Percentiles rank a stretch among this genome's conserved stretches.
Evolutionary conservation across 1,140 invertebrate species (phyloP).

Genomic region (Plectrocnemia conspersa): DNA sequence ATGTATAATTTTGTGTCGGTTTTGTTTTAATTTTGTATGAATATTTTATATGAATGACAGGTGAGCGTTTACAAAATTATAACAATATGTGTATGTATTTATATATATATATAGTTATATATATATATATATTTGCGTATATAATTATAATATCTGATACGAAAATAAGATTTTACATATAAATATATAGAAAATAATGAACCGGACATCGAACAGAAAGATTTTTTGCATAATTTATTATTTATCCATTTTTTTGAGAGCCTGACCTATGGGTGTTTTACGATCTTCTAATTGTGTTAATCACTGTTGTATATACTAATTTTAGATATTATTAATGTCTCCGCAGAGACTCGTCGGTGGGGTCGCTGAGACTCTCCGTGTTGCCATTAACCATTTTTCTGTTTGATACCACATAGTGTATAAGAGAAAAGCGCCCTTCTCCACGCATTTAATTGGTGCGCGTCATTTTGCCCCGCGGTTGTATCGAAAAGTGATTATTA

Average conservation of each 20-base stretch:
- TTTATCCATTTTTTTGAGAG: conserved; percentile 7
- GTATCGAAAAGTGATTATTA: background rate
- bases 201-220: conserved; percentile 13
- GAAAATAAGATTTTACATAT: background rate
- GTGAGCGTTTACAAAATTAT: conserved; percentile 4
- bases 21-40: background rate
- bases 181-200: background rate
- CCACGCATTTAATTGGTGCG: conserved; percentile 1
- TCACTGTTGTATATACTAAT: conserved; percentile 36
- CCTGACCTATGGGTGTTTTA: conserved; percentile 1
- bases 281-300: conserved; percentile 24
- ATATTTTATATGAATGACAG: conserved; percentile 8
- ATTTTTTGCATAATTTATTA: conserved; percentile 19
- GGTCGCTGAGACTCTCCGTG: conserved; percentile 12
- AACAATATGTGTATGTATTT: background rate
- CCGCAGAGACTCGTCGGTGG: conserved; percentile 7
- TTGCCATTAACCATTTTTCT: conserved; percentile 36
- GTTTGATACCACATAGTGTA: conserved; percentile 33
- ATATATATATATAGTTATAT: no score
- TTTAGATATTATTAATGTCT: conserved; percentile 29
- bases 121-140: no score
- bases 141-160: conserved; percentile 1
- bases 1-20: background rate
- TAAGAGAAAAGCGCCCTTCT: conserved; percentile 26
- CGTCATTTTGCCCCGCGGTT: background rate